Evolutionary conservation across 2,113 vertebrate species (phyloP).

Genomic region (Proterorhinus semilunaris): DNA sequence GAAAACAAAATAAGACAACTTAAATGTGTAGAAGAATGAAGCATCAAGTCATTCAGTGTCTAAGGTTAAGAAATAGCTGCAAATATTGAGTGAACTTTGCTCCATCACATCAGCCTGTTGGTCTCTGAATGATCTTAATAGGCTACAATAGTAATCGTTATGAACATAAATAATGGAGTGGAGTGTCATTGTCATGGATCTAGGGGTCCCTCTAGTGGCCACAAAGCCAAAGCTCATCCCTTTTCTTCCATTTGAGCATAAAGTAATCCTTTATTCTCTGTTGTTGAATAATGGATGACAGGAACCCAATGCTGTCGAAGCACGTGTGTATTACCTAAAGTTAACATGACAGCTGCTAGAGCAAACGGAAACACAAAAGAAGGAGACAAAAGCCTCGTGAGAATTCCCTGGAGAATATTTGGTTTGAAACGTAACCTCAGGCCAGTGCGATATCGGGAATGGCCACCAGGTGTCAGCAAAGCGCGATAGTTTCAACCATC

Average conservation of each 20-base stretch:
- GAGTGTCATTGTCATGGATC: conserved; percentile 1
- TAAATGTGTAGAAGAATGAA: too few species aligned
- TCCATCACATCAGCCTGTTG: too few species aligned
- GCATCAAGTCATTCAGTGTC: too few species aligned
- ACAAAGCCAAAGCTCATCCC: neutral
- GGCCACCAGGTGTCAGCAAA: conserved; percentile 50
- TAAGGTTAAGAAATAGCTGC: too few species aligned
- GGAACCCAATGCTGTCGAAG: neutral
- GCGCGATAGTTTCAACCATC: too few species aligned
- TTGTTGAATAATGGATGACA: neutral
- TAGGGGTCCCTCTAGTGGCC: conserved; percentile 56
- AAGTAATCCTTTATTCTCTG: neutral
- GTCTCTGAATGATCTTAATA: neutral
- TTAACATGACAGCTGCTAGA: neutral
- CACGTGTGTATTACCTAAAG: neutral
- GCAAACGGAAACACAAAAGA: neutral
- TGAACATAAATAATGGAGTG: neutral
- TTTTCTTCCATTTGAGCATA: neutral
- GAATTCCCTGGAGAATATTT: conserved; percentile 41
- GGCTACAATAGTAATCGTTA: too few species aligned
- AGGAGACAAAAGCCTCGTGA: neutral
- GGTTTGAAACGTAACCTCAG: rapidly evolving
- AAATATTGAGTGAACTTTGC: too few species aligned
- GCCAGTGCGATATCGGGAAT: neutral
- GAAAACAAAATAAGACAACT: too few species aligned